phyloP scores from a whole-genome alignment of 1,140 invertebrate genomes.

The Neoseiulus cucumeris region DNA sequence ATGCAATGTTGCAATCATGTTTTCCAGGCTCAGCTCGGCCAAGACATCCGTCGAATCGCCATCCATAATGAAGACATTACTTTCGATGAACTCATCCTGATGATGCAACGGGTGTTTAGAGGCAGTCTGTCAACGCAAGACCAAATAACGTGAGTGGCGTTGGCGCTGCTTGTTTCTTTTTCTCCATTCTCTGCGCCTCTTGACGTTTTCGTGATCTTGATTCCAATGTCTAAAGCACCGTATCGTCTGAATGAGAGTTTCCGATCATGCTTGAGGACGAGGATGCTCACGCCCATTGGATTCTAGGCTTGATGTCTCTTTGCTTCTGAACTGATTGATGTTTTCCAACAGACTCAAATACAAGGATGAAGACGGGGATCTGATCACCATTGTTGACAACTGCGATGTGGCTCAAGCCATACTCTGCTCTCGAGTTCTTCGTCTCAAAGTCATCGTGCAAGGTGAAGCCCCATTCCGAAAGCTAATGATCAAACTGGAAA shows the following conservation, averaged over 20 bases:
- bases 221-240: conserved; percentile 9
- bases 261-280: too few relatives aligned
- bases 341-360: conserved; percentile 11
- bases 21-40: conserved; percentile 40
- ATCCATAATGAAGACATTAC: conserved; percentile 57
- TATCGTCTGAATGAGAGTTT: background rate
- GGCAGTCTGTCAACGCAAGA: conserved; percentile 41
- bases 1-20: too few relatives aligned
- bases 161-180: background rate
- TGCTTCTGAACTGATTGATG: too few relatives aligned
- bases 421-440: conserved; percentile 44
- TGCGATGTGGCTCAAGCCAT: conserved; percentile 50
- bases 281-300: too few relatives aligned
- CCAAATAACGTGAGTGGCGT: conserved; percentile 34
- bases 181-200: background rate
- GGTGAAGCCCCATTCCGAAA: too few relatives aligned
- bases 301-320: too few relatives aligned
- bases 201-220: background rate
- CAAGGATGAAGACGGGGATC: conserved; percentile 37
- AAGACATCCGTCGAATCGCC: conserved; percentile 47
- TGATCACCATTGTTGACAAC: conserved; percentile 52
- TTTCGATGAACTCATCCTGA: conserved; percentile 50
- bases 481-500: too few relatives aligned
- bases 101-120: conserved; percentile 53
- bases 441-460: conserved; percentile 38